Percentiles rank a stretch among this genome's conserved stretches.
Conservation (phyloP, 2,113 vertebrate species). For the Mesoclemmys tuberculata region DNA sequence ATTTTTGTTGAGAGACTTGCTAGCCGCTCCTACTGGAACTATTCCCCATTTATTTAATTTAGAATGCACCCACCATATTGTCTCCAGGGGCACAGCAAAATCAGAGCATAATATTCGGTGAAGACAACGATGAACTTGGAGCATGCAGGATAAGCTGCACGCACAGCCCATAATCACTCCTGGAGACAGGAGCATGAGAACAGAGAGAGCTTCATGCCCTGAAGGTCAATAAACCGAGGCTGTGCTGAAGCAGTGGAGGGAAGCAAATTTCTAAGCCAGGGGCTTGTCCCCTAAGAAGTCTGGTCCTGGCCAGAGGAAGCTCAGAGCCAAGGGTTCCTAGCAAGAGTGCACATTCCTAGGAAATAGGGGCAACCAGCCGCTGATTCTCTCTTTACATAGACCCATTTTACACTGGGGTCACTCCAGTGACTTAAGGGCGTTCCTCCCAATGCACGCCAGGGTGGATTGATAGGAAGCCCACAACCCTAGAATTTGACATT, state of each 20-base stretch:
- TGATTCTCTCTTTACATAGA: background rate
- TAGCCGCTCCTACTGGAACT: background rate
- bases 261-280: background rate
- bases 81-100: background rate
- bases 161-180: background rate
- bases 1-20: background rate
- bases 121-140: background rate
- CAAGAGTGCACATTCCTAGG: background rate
- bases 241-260: background rate
- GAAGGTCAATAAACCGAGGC: fast-evolving
- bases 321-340: background rate
- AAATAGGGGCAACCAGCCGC: background rate
- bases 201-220: background rate
- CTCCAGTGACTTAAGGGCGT: fast-evolving
- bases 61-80: background rate
- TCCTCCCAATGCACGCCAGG: background rate
- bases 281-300: fast-evolving
- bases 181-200: background rate
- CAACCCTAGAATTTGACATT: background rate
- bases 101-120: background rate
- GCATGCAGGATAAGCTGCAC: fast-evolving
- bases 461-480: background rate
- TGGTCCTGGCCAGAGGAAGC: background rate
- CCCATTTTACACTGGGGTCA: background rate
- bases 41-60: background rate